Evolutionary conservation across 2,113 vertebrate species (phyloP), one percentile per base, ranked within the genome.

Genomic region (Felis catus): DNA sequence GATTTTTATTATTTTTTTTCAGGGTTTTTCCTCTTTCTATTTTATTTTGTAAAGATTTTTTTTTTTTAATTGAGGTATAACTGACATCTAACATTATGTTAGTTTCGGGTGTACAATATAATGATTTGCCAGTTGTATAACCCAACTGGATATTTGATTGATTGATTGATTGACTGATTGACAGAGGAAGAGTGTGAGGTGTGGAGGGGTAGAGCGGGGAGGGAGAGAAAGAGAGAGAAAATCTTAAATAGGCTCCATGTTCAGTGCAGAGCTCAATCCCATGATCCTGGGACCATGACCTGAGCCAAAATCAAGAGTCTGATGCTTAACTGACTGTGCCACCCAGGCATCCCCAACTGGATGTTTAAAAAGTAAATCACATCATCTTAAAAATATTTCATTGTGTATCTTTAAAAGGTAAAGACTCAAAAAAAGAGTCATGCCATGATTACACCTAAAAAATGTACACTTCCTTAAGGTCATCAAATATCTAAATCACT

Each of bases 311-410:
- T 61, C 58, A 25, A 23, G 58, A 3, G 58, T 61, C 58, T 3
- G 5, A 23, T 61, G 58, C 58, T 61, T 61, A 61, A 61, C 19
- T 61, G 21, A 61, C 58, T 61, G 58, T 25, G 58, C 19, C 21
- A 61, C 21, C 58, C 58, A 61, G 58, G 19, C 55, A 23, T 2
- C 58, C 25, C 41, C 53, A 79, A 33, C 18, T 70, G 58, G n/a
- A 84, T 15, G 71, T 94, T 87, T 73, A 66, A 90, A 81, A 93
- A 85, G 53, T 36, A 88, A 88, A 51, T 81, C 11, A 83, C 53
- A 80, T 96, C 21, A 66, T 55, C 53, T 53, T 89, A 86, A 95
- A 93, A 93, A 66, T 66, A 89, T 82, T 82, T 86, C 41, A 58
- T 21, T 55, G 55, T 86, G 3, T 63, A 29, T 31, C 55, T 96